Base-by-base conservation (phyloP, 2,113 vertebrate species). In the Agelaius tricolor region DNA sequence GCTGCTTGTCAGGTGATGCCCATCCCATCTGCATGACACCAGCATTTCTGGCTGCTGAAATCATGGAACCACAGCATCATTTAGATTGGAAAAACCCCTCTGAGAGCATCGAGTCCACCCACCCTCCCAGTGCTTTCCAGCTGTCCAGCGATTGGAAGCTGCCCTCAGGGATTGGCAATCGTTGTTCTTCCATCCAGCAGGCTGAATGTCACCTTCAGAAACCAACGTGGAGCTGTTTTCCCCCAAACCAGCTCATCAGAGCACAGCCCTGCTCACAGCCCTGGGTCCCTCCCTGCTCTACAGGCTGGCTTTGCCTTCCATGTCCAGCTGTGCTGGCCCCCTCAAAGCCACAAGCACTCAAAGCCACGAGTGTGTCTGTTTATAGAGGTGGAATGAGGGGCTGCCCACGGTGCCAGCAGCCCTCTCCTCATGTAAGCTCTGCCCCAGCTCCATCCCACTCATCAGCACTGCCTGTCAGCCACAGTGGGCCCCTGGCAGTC, bases 251-350 rank as follows among this genome's bases (percentile, higher is more conserved):
- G 59, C 49, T 51, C 35, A 11, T 16, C 35, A n/a, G 69, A n/a
- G 2, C 17, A 13, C 59, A 65, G 71, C 28, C 17, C 5, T 24
- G 63, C 51, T 52, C n/a, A 10, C 52, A 14, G 31, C 49, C 28
- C 49, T 5, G 6, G 27, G 8, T 7, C 23, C 20, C 30, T 19
- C 44, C n/a, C 69, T 10, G 28, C 18, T 19, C 7, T 17, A 2
- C 21, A 23, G 63, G 3, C 1, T 14, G 1, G 6, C 31, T 67
- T 49, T 63, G 54, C n/a, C 74, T 47, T 20, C n/a, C 33, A 5
- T 1, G 0, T 2, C n/a, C 77, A 17, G 62, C 47, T 3, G 6
- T 0, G 1, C n/a, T 27, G 44, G 41, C 7, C 12, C 15, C 20
- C 31, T 35, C 51, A 55, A 63, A 0, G 3, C 21, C 46, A 35